Conservation (phyloP, 2,113 vertebrate genomes). For the Coreoperca whiteheadi region DNA sequence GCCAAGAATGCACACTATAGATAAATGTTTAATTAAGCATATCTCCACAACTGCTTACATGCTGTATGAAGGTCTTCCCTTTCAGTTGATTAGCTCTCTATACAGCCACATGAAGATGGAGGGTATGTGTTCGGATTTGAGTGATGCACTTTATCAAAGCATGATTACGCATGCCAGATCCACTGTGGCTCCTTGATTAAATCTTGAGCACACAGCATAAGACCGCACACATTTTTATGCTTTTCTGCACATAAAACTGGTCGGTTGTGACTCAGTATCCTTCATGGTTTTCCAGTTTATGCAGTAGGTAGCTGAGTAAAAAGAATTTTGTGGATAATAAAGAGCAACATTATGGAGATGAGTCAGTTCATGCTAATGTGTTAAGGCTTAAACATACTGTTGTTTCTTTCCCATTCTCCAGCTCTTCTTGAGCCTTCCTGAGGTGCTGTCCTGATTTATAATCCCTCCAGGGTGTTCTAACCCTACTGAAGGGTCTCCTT, state of each 20-base stretch:
- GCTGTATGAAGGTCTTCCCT: not conserved
- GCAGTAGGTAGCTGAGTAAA: not conserved
- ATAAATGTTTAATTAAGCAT: not conserved
- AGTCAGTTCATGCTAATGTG: slow-evolving; percentile 1
- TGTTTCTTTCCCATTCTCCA: not conserved
- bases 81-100: slow-evolving; percentile 1
- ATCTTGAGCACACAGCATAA: slow-evolving; percentile 17
- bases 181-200: slow-evolving; percentile 19
- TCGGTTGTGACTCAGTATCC: slow-evolving; percentile 16
- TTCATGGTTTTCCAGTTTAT: slow-evolving; percentile 15
- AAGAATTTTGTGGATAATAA: not conserved
- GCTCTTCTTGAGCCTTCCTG: not conserved
- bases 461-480: not conserved
- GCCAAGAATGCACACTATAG: not conserved
- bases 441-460: not conserved
- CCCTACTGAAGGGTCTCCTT: not conserved
- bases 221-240: slow-evolving; percentile 29
- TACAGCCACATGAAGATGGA: slow-evolving; percentile 2
- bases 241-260: slow-evolving; percentile 32
- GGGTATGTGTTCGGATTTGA: slow-evolving; percentile 9
- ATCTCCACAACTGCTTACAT: not conserved
- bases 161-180: slow-evolving; percentile 25
- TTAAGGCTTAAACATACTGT: not conserved
- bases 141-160: slow-evolving; percentile 32
- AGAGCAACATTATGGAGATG: slow-evolving; percentile 4